Percentiles rank a stretch among this genome's conserved stretches.
These are phyloP conservation scores for Acanthisitta chloris DNA, from an alignment of 2,113 vertebrate genomes.

Conservation along the genomic window DNA sequence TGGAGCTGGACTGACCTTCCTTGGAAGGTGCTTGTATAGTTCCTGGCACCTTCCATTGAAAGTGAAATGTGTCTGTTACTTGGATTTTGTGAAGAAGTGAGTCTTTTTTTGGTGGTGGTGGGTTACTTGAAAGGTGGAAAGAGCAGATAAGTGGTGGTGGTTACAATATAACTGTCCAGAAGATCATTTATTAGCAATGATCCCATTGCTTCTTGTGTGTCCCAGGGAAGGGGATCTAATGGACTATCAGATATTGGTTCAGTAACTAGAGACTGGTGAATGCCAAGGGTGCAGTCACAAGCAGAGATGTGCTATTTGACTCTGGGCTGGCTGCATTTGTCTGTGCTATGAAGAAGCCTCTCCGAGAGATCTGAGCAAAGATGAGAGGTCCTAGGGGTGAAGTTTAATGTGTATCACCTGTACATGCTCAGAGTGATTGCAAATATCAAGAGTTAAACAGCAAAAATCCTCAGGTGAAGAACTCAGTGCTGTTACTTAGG, in stretches of 20 bases:
- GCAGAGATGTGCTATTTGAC: not conserved
- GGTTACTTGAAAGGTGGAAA: not conserved
- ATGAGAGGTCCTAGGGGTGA: not conserved
- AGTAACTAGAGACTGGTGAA: not conserved
- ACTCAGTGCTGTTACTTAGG: not conserved
- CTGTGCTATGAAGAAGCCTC: not conserved
- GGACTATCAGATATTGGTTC: not conserved
- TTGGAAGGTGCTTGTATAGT: not conserved
- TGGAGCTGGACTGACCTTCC: not conserved
- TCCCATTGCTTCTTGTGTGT: fast-evolving
- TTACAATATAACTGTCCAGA: not conserved
- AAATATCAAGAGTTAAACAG: not conserved
- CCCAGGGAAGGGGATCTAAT: not conserved
- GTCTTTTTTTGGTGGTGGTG: not conserved
- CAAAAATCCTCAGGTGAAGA: not conserved
- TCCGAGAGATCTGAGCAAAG: not conserved
- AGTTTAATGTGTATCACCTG: not conserved
- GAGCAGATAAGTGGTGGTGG: not conserved
- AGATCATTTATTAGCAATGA: not conserved
- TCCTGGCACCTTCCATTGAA: not conserved
- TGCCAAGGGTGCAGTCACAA: not conserved
- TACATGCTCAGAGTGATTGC: fast-evolving
- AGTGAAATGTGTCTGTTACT: not conserved
- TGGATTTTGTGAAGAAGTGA: not conserved
- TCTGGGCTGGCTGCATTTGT: not conserved